Percentiles rank a stretch among this genome's conserved stretches.
Conservation (phyloP, 1,140 invertebrate species). For the Bombus breviceps region DNA sequence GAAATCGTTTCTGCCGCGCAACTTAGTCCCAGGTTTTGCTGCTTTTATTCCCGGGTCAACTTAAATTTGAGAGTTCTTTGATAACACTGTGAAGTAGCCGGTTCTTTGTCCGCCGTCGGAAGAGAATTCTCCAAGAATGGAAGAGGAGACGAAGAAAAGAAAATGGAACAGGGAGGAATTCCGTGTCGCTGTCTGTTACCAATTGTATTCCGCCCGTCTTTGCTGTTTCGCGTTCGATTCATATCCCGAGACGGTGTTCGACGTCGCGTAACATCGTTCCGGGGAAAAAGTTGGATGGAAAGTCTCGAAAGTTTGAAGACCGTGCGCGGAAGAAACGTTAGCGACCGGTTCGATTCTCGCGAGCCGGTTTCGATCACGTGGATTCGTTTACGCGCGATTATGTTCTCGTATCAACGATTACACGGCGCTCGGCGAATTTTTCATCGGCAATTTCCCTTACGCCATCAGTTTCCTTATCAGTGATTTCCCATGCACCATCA, state of each 20-base stretch:
- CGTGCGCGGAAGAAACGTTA: too few species aligned
- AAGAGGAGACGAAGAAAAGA: background rate
- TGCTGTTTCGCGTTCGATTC: background rate
- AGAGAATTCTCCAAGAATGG: slow-evolving; percentile 10
- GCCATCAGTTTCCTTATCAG: background rate
- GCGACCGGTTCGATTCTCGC: too few species aligned
- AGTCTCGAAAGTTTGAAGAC: background rate
- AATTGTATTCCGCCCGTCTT: background rate
- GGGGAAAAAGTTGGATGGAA: background rate
- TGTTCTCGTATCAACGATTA: background rate
- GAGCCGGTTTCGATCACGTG: too few species aligned
- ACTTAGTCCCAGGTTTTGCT: background rate
- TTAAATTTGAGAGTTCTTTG: slow-evolving; percentile 34
- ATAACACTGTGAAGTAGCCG: slow-evolving; percentile 7
- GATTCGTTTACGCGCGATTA: slow-evolving; percentile 8
- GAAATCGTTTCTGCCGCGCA: background rate
- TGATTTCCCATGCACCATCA: slow-evolving; percentile 3
- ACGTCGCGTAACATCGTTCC: background rate
- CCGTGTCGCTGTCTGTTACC: background rate
- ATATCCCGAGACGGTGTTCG: background rate
- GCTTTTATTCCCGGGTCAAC: slow-evolving; percentile 24
- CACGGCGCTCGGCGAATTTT: background rate
- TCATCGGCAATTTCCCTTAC: background rate
- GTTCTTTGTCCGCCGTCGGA: slow-evolving; percentile 9
- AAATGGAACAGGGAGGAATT: background rate